Evolutionary conservation across 2,113 vertebrate species (phyloP).

Genomic region (Arvicanthis niloticus): DNA sequence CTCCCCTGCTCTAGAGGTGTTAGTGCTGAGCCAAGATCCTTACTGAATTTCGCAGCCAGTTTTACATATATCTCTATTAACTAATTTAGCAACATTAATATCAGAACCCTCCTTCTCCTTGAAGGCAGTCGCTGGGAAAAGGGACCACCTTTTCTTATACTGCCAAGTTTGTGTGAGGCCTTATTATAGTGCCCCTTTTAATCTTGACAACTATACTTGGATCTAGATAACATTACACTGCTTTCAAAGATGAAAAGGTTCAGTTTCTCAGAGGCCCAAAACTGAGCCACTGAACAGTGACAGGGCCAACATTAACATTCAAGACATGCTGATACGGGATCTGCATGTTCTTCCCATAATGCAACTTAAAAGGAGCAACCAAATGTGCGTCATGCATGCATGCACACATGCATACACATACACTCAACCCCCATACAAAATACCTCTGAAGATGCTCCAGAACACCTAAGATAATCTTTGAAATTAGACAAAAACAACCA

Average conservation of each 20-base stretch:
- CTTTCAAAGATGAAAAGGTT: slow-evolving; percentile 46
- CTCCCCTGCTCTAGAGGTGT: neutral
- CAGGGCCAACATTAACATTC: neutral
- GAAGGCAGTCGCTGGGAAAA: neutral
- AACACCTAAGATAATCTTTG: neutral
- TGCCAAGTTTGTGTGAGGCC: neutral
- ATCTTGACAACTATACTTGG: neutral
- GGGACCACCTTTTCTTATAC: neutral
- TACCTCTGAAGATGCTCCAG: neutral
- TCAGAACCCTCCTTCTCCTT: neutral
- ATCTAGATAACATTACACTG: neutral
- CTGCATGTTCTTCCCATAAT: slow-evolving; percentile 14
- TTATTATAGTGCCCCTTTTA: neutral
- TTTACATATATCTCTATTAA: neutral
- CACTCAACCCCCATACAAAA: neutral
- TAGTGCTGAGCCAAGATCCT: neutral
- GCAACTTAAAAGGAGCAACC: neutral
- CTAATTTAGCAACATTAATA: neutral
- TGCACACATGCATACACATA: neutral
- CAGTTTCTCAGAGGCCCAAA: neutral
- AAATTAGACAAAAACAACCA: neutral
- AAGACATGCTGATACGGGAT: neutral
- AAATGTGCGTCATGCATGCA: neutral
- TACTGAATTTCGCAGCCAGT: neutral
- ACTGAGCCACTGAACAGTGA: neutral